Base-by-base conservation (phyloP, 2,113 vertebrate species). In the Rallus limicola region DNA sequence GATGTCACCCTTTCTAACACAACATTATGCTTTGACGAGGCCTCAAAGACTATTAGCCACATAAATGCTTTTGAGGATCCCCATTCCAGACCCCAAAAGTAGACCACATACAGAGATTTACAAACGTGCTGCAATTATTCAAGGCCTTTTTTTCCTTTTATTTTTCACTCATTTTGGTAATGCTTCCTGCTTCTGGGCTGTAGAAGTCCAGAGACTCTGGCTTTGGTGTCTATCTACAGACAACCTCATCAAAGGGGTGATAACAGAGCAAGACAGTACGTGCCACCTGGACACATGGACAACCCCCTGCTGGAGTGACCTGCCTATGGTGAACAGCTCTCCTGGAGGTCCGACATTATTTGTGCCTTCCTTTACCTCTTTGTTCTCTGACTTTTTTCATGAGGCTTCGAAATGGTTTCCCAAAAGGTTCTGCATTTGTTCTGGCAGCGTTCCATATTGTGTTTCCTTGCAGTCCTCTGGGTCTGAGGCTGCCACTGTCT, bases 361-460 rank as follows among this genome's bases (percentile, higher is more conserved):
- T 25, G 40, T 58, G 52, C 83, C 72, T 84, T 68, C 69, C 68
- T 75, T 62, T 31, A 52, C 58, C 84, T 93, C 81, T 88, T 92
- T 69, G 20, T 78, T 88, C 88, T 21, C 69, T 26, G 15, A 5
- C 5, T 80, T 72, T 68, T 68, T 81, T 29, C 85, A 68, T 0
- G 29, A 95, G 85, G 46, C 55, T 80, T 86, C 6, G 0, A 56
- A 65, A 60, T 0, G 0, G 7, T 69, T 92, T 92, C 90, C 93
- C 93, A 60, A 91, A 88, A 78, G 94, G 72, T 38, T 68, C 77
- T 84, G 70, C 90, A 79, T 96, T 97, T 93, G 83, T 96, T 91
- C 96, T 96, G 96, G 95, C 96, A 95, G 53, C 77, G 6, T 2
- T 84, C 92, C 96, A 84, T 79, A 69, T 79, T 95, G 79, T 65